Base-by-base conservation (phyloP, 2,888 invertebrate species). In the Tetanocera ferruginea region DNA sequence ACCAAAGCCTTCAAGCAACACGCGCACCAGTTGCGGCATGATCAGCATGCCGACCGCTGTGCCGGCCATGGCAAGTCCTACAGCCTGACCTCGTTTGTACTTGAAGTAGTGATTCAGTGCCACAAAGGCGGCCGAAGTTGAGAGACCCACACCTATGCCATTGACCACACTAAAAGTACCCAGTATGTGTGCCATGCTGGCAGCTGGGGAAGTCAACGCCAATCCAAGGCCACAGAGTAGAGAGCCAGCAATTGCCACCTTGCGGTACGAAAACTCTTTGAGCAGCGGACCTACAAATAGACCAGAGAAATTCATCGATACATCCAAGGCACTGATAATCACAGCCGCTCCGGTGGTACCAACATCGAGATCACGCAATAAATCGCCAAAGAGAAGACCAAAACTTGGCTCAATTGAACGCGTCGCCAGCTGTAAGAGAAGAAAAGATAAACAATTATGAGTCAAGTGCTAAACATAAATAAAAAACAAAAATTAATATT, bases 401-500 rank as follows among this genome's bases (percentile, higher is more conserved):
- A 95, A 95, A 1, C 95, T 95, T 75, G 95, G 95, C 88, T 95
- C 95, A 85, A 95, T 91, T 31, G 95, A 94, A 86, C 95, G 92
- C 71, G 95, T 94, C 80, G 95, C 94, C 87, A 95, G 91, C 95
- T 95, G 91, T 49, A 92, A 92, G 79, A 62, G 79, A 66, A 77
- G 72, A 80, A 49, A 77, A 67, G 31, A 78, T 74, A 5, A 67
- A 70, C 23, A 37, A 31, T 52, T 9, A 17, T 37, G 14, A 67
- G 31, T 17, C 43, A 49, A 77, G 43, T 34, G 14, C 28, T 55
- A 23, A 52, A 34, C 17, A 75, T 37, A 62, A 64, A 6, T 23
- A 74, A 34, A 49, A 51, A 43, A 28, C 52, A 25, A 28, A 51
- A 49, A 73, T 73, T 72, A 57, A 19, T 11, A 43, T 43, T 43